Base-by-base conservation (phyloP, 2,888 invertebrate species). In the Dryobota labecula region DNA sequence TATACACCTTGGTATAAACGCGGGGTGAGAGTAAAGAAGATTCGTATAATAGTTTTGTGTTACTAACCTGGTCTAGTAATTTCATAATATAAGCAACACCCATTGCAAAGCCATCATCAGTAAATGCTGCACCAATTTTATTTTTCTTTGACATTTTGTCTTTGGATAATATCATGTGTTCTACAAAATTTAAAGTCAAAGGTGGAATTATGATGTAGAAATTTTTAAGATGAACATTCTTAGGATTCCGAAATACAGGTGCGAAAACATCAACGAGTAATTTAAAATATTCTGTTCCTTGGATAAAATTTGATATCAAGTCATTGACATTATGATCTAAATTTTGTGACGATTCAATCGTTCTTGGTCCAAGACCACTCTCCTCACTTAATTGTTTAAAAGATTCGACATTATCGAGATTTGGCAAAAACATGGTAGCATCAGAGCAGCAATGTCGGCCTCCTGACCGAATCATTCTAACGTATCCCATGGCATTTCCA, bases 21-120 rank as follows among this genome's bases (percentile, higher is more conserved):
- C 5, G 6, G 18, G 43, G 30, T 30, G 9, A 33, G 6, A 61
- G 11, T 27, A 24, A 15, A 24, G 38, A 47, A 27, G 2, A 1
- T 15, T 20, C 2, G 0, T 43, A n/a, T 1, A 62, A 38, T 43
- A 13, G n/a, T 41, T 27, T 47, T 30, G n/a, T 9, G n/a, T 24
- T 63, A 76, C 74, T 72, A 85, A 96, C 97, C 94, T 99, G 99
- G 91, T 99, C 97, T 57, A 99, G 94, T 74, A 99, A 96, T 90
- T 98, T 98, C 74, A 99, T 96, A 84, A 99, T 98, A 89, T 99
- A 99, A 0, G 99, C 99, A 27, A 97, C 95, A 90, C 99, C 99
- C 97, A 99, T 98, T 7, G 99, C 98, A 95, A 99, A 99, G 20
- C 99, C 99, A 93, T 99, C 99, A 93, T 99, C 99, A 18, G 99